Conservation (phyloP, 2,888 invertebrate species). For the Nomada flava region DNA sequence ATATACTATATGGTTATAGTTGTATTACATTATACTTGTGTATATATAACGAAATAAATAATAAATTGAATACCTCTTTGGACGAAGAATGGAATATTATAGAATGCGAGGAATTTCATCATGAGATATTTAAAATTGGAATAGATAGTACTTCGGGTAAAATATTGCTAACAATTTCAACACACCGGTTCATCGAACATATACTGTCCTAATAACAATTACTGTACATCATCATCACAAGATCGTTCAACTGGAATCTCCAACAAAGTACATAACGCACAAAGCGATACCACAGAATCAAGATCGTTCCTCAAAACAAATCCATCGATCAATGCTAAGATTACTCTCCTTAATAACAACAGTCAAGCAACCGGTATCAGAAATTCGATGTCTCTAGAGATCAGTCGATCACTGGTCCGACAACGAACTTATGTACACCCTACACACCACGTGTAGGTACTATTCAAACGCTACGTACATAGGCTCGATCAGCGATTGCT, state of each 20-base stretch:
- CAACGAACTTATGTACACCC: background rate
- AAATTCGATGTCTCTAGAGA: background rate
- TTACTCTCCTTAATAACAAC: slow-evolving; percentile 2
- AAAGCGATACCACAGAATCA: background rate
- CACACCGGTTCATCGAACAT: too few species aligned
- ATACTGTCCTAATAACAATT: too few species aligned
- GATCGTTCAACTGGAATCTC: background rate
- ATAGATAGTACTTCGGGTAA: too few species aligned
- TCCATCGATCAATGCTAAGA: slow-evolving; percentile 2
- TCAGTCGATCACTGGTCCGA: background rate
- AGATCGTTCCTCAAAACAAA: background rate
- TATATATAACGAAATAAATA: too few species aligned
- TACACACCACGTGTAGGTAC: background rate
- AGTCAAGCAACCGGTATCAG: background rate
- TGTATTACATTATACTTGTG: too few species aligned
- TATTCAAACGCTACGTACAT: background rate
- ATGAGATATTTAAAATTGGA: too few species aligned
- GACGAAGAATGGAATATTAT: too few species aligned
- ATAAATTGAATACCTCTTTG: too few species aligned
- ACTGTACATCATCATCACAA: too few species aligned
- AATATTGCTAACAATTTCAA: too few species aligned
- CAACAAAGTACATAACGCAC: background rate
- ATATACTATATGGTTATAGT: too few species aligned
- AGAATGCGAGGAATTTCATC: too few species aligned
- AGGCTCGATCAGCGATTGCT: background rate